Evolutionary conservation across 2,113 vertebrate species (phyloP).

Genomic region (Ancistrus triradiatus): DNA sequence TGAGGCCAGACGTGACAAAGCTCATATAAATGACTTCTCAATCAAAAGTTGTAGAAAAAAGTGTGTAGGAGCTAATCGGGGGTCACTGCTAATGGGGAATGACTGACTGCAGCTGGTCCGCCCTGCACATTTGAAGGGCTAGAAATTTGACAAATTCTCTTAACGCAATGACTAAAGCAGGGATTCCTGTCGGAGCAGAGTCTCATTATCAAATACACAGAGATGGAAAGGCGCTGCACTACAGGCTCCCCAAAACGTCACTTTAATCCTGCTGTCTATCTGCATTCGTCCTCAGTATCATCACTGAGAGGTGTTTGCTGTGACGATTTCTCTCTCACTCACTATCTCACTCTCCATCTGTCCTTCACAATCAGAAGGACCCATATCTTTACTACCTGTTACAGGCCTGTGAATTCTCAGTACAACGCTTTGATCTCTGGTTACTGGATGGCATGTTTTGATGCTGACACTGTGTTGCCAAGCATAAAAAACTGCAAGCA

Average conservation of each 20-base stretch:
- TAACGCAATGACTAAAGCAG: constrained; percentile 54
- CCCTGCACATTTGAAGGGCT: constrained; percentile 59
- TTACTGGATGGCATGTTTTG: constrained; percentile 49
- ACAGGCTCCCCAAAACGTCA: constrained; percentile 53
- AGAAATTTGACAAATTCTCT: constrained; percentile 69
- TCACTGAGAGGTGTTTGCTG: constrained; percentile 16
- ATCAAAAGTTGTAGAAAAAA: constrained; percentile 60
- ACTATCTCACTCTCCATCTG: constrained; percentile 33
- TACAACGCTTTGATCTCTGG: constrained; percentile 54
- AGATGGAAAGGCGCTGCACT: constrained; percentile 31
- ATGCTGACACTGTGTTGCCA: constrained; percentile 49
- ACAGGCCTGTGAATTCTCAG: constrained; percentile 51
- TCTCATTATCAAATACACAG: constrained; percentile 61
- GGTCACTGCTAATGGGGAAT: constrained; percentile 65
- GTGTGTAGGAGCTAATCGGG: constrained; percentile 59
- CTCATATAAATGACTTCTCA: constrained; percentile 68
- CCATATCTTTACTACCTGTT: constrained; percentile 55
- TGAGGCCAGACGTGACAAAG: constrained; percentile 60
- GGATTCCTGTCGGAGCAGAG: constrained; percentile 60
- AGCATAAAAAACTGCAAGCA: constrained; percentile 38
- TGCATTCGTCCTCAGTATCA: constrained; percentile 42
- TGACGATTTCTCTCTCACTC: constrained; percentile 24
- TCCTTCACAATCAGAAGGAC: constrained; percentile 46
- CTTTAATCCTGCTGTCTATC: constrained; percentile 61
- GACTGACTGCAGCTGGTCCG: constrained; percentile 66